phyloP scores from a whole-genome alignment of 2,113 vertebrate species.

The Cebidichthys violaceus region DNA sequence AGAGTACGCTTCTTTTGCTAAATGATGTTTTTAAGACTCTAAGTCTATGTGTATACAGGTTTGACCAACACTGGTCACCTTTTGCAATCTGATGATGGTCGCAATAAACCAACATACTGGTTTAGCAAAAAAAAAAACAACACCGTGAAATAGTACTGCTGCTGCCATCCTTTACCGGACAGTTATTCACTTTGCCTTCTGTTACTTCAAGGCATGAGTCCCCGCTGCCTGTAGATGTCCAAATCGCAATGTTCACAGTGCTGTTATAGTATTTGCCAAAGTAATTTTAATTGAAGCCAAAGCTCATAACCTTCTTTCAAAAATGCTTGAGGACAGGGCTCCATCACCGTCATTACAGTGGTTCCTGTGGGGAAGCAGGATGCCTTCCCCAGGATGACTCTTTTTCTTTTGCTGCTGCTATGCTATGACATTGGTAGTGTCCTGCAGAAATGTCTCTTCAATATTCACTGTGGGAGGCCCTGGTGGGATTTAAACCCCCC shows the following conservation, averaged over 20 bases:
- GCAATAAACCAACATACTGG: background rate
- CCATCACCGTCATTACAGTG: slow-evolving; percentile 20
- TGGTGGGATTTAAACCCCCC: slow-evolving; percentile 13
- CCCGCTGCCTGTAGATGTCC: slow-evolving; percentile 9
- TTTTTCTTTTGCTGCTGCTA: slow-evolving; percentile 2
- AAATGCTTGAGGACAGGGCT: slow-evolving; percentile 27
- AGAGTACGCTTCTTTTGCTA: too few relatives aligned
- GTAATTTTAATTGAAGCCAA: slow-evolving; percentile 23
- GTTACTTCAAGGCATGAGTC: slow-evolving; percentile 12
- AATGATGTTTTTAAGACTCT: too few relatives aligned
- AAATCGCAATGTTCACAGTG: slow-evolving; percentile 20
- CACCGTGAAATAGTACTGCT: background rate
- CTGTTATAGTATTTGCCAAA: background rate
- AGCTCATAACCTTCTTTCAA: slow-evolving; percentile 10
- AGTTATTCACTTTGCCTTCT: background rate
- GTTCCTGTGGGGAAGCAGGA: slow-evolving; percentile 7
- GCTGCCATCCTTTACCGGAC: background rate
- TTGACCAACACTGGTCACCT: background rate
- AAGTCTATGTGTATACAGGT: background rate
- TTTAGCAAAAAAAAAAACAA: background rate
- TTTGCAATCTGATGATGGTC: background rate
- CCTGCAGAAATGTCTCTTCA: slow-evolving; percentile 43
- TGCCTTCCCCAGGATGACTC: background rate
- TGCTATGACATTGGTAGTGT: slow-evolving; percentile 28
- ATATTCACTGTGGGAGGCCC: slow-evolving; percentile 31